Evolutionary conservation across 2,797 vertebrate species (phyloP).

Genomic region (Craterocephalus amniculus): DNA sequence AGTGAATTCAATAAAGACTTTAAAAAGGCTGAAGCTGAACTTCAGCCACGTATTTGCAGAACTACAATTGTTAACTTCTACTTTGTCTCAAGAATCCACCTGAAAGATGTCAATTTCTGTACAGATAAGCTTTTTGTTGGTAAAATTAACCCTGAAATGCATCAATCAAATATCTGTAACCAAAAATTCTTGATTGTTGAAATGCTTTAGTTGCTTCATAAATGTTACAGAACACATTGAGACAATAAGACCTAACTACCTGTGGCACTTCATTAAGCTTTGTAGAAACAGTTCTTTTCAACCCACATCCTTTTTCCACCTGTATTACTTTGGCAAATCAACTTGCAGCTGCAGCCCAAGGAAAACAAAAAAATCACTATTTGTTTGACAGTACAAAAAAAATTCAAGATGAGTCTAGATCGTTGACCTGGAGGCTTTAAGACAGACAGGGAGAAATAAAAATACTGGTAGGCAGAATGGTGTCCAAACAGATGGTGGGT

Average conservation of each 20-base stretch:
- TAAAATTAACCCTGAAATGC: not conserved
- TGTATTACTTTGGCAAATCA: constrained; percentile 66
- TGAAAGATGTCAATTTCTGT: not conserved
- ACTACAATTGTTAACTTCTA: constrained; percentile 27
- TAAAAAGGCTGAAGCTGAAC: constrained; percentile 60
- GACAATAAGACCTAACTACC: constrained; percentile 25
- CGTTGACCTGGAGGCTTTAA: constrained; percentile 57
- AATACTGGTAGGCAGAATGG: constrained; percentile 52
- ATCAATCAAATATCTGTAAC: constrained; percentile 5
- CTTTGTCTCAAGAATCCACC: constrained; percentile 20
- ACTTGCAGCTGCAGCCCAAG: constrained; percentile 44
- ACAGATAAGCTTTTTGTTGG: not conserved
- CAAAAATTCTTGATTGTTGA: not conserved
- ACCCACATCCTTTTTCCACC: constrained; percentile 51
- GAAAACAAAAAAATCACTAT: constrained; percentile 53
- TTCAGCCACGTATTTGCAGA: constrained; percentile 45
- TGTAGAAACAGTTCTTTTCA: constrained; percentile 52
- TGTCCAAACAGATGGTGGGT: constrained; percentile 63
- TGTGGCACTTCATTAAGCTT: constrained; percentile 65
- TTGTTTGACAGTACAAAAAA: constrained; percentile 60
- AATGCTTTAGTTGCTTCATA: constrained; percentile 10
- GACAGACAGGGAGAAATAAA: constrained; percentile 34
- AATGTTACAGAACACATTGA: constrained; percentile 12
- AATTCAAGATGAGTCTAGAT: constrained; percentile 50
- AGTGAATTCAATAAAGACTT: constrained; percentile 70